Evolutionary conservation across 2,797 vertebrate species (phyloP).

Genomic region (Crax fasciolata): DNA sequence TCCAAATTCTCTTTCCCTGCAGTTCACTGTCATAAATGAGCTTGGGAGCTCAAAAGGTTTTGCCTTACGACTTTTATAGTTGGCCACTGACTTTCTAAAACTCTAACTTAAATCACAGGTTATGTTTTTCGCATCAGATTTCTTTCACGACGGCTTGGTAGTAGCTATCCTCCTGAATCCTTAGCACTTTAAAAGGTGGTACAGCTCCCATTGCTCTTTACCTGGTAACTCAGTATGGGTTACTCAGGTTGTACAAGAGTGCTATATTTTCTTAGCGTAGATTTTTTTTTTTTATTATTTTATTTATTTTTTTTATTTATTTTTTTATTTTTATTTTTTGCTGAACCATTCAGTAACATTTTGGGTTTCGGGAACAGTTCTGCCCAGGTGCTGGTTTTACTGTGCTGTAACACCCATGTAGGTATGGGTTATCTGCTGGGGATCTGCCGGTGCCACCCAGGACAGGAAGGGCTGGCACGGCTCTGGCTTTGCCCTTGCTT

Average conservation of each 20-base stretch:
- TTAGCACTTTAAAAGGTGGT: not conserved
- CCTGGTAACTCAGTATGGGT: not conserved
- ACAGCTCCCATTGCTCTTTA: not conserved
- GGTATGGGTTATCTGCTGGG: not conserved
- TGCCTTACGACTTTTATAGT: not conserved
- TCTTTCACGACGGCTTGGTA: not conserved
- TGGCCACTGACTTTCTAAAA: not conserved
- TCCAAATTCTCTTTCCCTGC: not conserved
- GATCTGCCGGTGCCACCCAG: not conserved
- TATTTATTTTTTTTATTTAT: not conserved
- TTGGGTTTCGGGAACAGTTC: not conserved
- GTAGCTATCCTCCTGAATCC: not conserved
- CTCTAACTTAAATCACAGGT: not conserved
- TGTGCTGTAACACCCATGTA: rapidly evolving
- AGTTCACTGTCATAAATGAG: not conserved
- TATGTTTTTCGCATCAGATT: not conserved
- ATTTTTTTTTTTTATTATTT: not conserved
- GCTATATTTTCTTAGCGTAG: not conserved
- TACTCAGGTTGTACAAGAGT: not conserved
- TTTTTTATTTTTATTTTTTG: not conserved
- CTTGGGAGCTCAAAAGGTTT: not conserved
- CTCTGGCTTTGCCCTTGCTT: not conserved
- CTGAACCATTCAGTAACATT: not conserved
- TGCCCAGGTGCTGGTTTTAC: not conserved
- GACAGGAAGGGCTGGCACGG: rapidly evolving